Conservation (phyloP, 2,888 invertebrate species). For the Hyles lineata region DNA sequence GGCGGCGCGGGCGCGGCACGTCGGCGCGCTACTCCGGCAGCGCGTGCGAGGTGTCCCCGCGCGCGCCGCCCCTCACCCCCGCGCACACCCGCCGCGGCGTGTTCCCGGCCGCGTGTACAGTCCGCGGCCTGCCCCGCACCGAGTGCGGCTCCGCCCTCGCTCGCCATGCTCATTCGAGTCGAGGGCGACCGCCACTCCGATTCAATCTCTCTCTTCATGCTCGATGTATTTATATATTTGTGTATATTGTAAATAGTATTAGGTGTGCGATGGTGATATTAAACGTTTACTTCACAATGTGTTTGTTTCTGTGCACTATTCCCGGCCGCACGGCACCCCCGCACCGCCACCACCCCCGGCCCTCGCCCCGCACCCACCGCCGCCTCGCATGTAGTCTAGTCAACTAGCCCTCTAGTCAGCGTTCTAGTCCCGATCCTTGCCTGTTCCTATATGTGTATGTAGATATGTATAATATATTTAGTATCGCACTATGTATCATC, state of each 20-base stretch:
- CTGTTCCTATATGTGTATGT: not conserved
- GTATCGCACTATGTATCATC: not conserved
- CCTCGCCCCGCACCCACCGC: no score
- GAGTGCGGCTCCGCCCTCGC: conserved; percentile 30
- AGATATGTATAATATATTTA: not conserved
- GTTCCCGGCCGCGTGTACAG: conserved; percentile 64
- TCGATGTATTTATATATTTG: conserved; percentile 68
- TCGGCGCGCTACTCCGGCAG: conserved; percentile 26
- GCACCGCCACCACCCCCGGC: not conserved
- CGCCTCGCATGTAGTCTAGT: conserved; percentile 24
- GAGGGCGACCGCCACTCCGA: conserved; percentile 34
- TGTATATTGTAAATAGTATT: conserved; percentile 74
- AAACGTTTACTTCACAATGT: conserved; percentile 65
- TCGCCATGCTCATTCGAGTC: conserved; percentile 41
- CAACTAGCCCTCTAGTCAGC: conserved; percentile 21
- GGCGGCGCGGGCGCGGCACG: conserved; percentile 35
- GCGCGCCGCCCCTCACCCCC: conserved; percentile 32
- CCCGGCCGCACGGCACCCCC: conserved; percentile 15
- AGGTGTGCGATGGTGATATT: conserved; percentile 79
- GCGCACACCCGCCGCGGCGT: not conserved
- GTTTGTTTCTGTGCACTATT: conserved; percentile 72
- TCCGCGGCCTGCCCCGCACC: conserved; percentile 50
- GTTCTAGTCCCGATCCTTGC: conserved; percentile 8
- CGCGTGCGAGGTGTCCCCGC: conserved; percentile 35
- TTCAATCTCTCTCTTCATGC: conserved; percentile 24